A percentile compares a stretch with the other conserved stretches of the same genome.
These are phyloP conservation scores for Antennarius maculatus DNA, from an alignment of 2,797 vertebrate genomes.

Conservation along the genomic window DNA sequence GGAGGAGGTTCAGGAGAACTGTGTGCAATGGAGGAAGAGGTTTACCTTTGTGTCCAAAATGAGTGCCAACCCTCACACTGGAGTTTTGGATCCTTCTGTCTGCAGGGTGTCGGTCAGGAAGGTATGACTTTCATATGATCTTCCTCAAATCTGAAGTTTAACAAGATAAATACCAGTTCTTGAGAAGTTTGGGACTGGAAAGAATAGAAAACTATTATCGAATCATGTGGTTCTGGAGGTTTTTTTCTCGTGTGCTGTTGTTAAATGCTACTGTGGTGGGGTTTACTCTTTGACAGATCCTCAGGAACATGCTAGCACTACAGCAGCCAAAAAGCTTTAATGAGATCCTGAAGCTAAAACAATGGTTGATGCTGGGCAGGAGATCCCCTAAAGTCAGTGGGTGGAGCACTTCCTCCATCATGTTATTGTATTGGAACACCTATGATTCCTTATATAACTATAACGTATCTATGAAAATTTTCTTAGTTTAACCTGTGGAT, in stretches of 20 bases:
- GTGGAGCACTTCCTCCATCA: too few relatives aligned
- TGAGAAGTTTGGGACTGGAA: not conserved
- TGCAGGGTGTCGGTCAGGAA: slow-evolving; percentile 96
- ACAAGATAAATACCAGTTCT: not conserved
- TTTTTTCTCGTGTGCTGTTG: not conserved
- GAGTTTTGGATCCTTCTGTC: slow-evolving; percentile 92
- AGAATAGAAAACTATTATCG: not conserved
- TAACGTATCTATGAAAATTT: too few relatives aligned
- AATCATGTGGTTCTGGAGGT: not conserved
- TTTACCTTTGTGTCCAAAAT: slow-evolving; percentile 96
- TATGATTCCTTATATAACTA: too few relatives aligned
- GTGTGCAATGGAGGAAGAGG: slow-evolving; percentile 93
- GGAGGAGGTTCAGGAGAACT: slow-evolving; percentile 94
- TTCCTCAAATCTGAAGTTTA: not conserved
- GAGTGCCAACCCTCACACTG: slow-evolving; percentile 95
- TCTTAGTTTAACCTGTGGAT: too few relatives aligned
- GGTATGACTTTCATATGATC: slow-evolving; percentile 73
- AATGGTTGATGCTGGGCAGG: too few relatives aligned
- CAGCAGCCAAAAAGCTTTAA: too few relatives aligned
- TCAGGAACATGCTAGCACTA: too few relatives aligned
- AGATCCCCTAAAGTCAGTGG: too few relatives aligned
- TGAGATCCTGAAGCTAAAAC: too few relatives aligned
- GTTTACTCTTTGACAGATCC: too few relatives aligned
- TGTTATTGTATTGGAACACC: too few relatives aligned
- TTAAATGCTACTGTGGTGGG: not conserved